phyloP scores from a whole-genome alignment of 1,140 invertebrate species.

The Penaeus vannamei region DNA sequence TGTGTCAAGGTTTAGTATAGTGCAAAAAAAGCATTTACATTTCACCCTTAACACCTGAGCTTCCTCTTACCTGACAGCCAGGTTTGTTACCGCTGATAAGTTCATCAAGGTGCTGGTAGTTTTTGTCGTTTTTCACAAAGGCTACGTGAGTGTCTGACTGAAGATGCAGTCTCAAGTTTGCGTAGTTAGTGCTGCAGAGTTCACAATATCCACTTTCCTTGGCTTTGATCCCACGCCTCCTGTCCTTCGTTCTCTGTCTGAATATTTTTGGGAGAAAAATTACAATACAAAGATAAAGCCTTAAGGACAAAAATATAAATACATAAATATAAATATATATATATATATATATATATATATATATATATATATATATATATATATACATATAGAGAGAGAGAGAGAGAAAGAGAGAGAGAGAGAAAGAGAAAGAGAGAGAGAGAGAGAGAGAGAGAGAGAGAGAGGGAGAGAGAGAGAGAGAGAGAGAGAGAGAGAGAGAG shows the following conservation, averaged over 20 bases:
- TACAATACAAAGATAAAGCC: no score
- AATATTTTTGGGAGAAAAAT: neutral
- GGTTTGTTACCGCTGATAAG: constrained; percentile 55
- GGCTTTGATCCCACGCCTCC: constrained; percentile 25
- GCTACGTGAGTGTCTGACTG: constrained; percentile 54
- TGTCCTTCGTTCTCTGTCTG: constrained; percentile 24
- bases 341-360: no score
- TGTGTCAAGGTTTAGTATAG: neutral
- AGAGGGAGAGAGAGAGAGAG: no score
- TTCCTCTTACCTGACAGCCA: constrained; percentile 46
- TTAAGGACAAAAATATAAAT: no score
- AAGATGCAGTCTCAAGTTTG: constrained; percentile 48
- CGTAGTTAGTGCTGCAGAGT: constrained; percentile 52
- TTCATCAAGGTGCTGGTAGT: constrained; percentile 58
- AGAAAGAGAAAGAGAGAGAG: no score
- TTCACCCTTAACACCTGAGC: no score
- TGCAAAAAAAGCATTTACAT: neutral
- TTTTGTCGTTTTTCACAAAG: constrained; percentile 59
- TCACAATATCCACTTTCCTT: constrained; percentile 63
- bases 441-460: no score
- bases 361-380: no score
- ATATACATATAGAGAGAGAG: no score
- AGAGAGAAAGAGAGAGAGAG: no score
- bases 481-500: no score
- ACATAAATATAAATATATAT: no score